A percentile compares a stretch with the other conserved stretches of the same genome.
Evolutionary conservation across 2,797 vertebrate species (phyloP).

Genomic region (Anguilla megastoma): DNA sequence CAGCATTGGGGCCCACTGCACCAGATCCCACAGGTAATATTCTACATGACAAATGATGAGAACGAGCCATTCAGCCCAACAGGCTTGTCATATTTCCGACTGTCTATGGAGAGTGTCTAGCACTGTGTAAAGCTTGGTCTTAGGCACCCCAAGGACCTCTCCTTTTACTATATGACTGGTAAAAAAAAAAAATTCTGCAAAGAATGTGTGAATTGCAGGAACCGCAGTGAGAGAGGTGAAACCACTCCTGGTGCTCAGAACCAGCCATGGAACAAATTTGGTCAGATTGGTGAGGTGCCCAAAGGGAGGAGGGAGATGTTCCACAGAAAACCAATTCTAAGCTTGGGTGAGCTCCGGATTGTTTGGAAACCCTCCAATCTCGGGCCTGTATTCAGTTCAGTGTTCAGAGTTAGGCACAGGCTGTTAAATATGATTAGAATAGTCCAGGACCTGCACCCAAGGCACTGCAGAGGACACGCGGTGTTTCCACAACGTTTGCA

Average conservation of each 20-base stretch:
- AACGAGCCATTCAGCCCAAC: conserved; percentile 35
- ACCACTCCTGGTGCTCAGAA: conserved; percentile 83
- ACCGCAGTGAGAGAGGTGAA: conserved; percentile 73
- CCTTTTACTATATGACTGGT: conserved; percentile 45
- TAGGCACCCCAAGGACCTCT: background rate
- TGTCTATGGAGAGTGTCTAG: conserved; percentile 35
- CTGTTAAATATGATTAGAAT: conserved; percentile 89
- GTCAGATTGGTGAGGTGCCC: conserved; percentile 88
- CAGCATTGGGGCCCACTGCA: background rate
- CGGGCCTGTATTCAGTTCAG: conserved; percentile 74
- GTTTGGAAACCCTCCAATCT: conserved; percentile 87
- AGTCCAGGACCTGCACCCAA: conserved; percentile 70
- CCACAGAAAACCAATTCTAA: conserved; percentile 88
- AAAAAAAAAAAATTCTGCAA: conserved; percentile 77
- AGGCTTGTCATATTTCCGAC: conserved; percentile 28
- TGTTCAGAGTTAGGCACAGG: conserved; percentile 79
- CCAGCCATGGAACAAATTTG: conserved; percentile 86
- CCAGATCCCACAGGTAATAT: conserved; percentile 30
- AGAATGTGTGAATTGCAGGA: conserved; percentile 79
- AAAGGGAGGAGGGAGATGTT: conserved; percentile 85
- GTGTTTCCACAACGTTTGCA: conserved; percentile 55
- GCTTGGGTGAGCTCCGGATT: conserved; percentile 86
- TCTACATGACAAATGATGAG: conserved; percentile 9
- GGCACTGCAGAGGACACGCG: conserved; percentile 63
- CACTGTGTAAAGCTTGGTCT: conserved; percentile 29